Conservation (phyloP, 2,888 invertebrate genomes). For the Diplazon laetatorius region DNA sequence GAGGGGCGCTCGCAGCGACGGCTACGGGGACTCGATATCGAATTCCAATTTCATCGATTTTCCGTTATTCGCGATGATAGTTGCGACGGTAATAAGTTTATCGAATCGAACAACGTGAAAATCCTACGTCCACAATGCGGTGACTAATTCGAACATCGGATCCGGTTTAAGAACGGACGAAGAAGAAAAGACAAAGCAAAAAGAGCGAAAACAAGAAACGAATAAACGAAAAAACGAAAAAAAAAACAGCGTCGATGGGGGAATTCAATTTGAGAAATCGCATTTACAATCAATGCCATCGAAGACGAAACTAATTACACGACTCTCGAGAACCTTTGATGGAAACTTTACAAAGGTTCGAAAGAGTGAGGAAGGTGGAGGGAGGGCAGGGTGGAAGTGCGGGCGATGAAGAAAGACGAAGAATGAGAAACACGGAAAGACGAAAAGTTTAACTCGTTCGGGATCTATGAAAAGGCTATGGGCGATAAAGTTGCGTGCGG, state of each 20-base stretch:
- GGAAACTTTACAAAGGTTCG: conserved; percentile 46
- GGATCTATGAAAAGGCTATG: conserved; percentile 47
- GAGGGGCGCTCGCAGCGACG: background rate
- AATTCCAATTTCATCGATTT: background rate
- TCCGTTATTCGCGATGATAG: too few relatives aligned
- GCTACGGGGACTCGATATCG: background rate
- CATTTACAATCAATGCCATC: conserved; percentile 55
- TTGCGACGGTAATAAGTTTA: too few relatives aligned
- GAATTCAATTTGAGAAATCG: conserved; percentile 46
- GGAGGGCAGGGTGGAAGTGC: background rate
- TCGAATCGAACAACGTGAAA: too few relatives aligned
- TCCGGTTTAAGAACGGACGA: too few relatives aligned
- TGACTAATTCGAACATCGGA: background rate
- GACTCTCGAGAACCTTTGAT: conserved; percentile 42
- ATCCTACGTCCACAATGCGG: background rate
- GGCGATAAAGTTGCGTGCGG: conserved; percentile 14
- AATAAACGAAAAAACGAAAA: too few relatives aligned
- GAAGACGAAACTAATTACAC: conserved; percentile 57
- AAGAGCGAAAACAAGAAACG: background rate
- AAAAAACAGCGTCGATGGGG: background rate
- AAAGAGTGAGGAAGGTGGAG: background rate
- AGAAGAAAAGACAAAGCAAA: background rate
- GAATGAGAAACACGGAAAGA: conserved; percentile 24
- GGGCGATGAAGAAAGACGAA: background rate
- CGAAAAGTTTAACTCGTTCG: conserved; percentile 38